A percentile compares a stretch with the other conserved stretches of the same genome.
Conservation (phyloP, 2,888 invertebrate species). For the Eupsilia transversa region DNA sequence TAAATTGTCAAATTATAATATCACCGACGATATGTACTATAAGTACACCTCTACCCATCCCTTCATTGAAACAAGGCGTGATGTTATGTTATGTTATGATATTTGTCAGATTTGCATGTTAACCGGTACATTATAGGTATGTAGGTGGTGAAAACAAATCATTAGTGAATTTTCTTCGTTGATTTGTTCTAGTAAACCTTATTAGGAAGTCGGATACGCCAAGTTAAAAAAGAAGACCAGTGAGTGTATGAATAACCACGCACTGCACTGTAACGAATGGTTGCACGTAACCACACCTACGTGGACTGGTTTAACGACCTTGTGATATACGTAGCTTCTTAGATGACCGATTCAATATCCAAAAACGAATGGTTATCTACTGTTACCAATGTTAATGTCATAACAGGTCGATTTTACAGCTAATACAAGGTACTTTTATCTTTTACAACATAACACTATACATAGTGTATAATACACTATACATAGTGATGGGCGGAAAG, state of each 20-base stretch:
- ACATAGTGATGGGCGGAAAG: too few relatives aligned
- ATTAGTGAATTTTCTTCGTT: not conserved
- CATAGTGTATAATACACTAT: too few relatives aligned
- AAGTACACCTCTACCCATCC: too few relatives aligned
- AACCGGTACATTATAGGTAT: not conserved
- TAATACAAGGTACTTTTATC: not conserved
- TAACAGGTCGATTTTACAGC: not conserved
- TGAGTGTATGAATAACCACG: conserved; percentile 29
- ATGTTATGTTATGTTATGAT: too few relatives aligned
- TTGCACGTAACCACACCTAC: not conserved
- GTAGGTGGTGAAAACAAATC: not conserved
- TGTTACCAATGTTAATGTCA: not conserved
- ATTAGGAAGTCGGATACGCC: conserved; percentile 22
- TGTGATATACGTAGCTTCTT: not conserved
- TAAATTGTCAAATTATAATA: too few relatives aligned
- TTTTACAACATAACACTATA: not conserved
- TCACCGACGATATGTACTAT: too few relatives aligned
- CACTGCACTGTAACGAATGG: conserved; percentile 15
- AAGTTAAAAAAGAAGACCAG: conserved; percentile 11
- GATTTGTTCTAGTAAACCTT: not conserved
- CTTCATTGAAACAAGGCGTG: too few relatives aligned
- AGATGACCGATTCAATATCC: not conserved
- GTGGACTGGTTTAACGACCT: conserved; percentile 25
- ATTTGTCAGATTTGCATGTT: too few relatives aligned
- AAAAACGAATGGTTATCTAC: not conserved